Base-by-base conservation (phyloP, 2,113 vertebrate species). In the Chaetorhynchus papuensis region DNA sequence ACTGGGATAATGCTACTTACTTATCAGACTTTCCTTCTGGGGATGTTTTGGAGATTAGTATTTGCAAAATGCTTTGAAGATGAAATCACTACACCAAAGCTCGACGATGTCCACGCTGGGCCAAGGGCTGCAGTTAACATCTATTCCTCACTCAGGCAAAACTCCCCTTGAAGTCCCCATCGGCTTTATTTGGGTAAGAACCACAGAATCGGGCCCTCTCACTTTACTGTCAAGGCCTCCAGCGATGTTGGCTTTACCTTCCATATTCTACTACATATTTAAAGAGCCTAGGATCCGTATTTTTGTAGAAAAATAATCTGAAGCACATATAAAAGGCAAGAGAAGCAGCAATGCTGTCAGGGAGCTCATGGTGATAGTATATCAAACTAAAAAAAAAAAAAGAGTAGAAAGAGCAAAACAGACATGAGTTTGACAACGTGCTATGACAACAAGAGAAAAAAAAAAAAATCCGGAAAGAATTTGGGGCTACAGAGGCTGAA, bases 401-500 rank as follows among this genome's bases (percentile, higher is more conserved):
- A 76, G 57, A 76, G 57, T 15, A 96, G 82, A 94, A 96, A 92
- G 94, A 96, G 93, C 92, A 96, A 96, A 96, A 95, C 90, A 97
- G 96, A 94, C 96, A 94, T 68, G 92, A 94, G 94, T 96, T 96
- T 96, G 96, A 96, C 92, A 96, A 95, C 4, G 90, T 93, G 90
- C 85, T 92, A 96, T 92, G 92, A 96, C 90, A 96, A 97, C 95
- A 97, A 90, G 86, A 28, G 3, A 10, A 30, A 37, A 61, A 90
- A 90, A 75, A 80, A 86, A 74, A 86, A 80, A 13, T 23, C 9
- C 42, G 1, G 75, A 93, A 94, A 92, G 95, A 96, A 93, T 96
- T 94, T 95, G 96, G 93, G 96, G 94, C 94, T 95, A 96, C 90
- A 93, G 94, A 97, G 93, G 94, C 90, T 96, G 96, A 93, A 94